Base-by-base conservation (phyloP, 1,140 invertebrate species). In the Hesperophylax magnus region DNA sequence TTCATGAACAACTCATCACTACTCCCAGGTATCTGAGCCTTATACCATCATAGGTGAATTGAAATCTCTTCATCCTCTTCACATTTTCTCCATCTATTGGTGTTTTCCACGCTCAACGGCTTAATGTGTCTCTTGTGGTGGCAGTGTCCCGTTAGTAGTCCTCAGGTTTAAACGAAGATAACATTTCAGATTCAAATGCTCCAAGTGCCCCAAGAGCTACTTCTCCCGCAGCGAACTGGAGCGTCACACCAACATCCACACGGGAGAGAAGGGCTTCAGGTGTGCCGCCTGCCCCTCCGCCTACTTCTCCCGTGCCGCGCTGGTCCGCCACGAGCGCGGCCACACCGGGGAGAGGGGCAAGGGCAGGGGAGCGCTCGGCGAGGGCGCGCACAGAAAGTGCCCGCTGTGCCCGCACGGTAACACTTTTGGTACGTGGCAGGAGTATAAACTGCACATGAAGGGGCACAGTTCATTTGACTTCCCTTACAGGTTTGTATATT, bases 191-290 rank as follows among this genome's bases (percentile, higher is more conserved):
- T 84, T 77, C 76, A 82, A 84, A 60, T 84, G 83, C 34, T 18
- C 8, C 14, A 24, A 18, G 3, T 84, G 83, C 71, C 69, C 65
- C n/a, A 84, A 84, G 52, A 60, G 67, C 17, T 84, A 84, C 72
- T 84, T 82, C 63, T 82, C 80, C 74, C 72, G 58, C 6, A 84
- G 83, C 39, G 83, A 82, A 54, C 69, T 84, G 74, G 22, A 74
- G 31, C 61, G 83, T 1, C 83, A 84, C 39, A 34, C 60, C 20
- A 61, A 82, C 71, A 80, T 77, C 2, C 83, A 84, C 77, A 72
- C 74, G 2, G 72, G 71, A 0, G 67, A 80, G 31, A 82, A 82
- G 52, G 17, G 77, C 9, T 84, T 82, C 65, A 58, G 71, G 9
- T 84, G 83, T 24, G 58, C 75, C 3, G 24, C 31, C 18, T 84